phyloP scores from a whole-genome alignment of 2,888 invertebrate genomes.

The Apantesis nais region DNA sequence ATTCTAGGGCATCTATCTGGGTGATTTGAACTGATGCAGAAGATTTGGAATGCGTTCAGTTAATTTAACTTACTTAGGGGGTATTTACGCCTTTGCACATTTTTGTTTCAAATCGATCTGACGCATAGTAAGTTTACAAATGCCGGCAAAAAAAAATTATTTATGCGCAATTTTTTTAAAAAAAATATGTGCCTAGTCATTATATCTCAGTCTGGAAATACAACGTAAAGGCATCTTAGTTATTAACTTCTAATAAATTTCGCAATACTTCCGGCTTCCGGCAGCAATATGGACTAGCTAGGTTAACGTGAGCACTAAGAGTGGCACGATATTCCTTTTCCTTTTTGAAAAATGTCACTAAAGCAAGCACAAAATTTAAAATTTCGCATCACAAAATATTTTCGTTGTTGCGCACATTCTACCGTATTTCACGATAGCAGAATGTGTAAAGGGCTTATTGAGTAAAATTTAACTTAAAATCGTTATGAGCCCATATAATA shows the following conservation, averaged over 20 bases:
- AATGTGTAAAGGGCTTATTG: slow-evolving; percentile 4
- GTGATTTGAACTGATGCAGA: too few species aligned
- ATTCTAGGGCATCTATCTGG: too few species aligned
- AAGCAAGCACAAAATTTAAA: slow-evolving; percentile 39
- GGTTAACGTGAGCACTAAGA: slow-evolving; percentile 43
- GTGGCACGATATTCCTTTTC: slow-evolving; percentile 38
- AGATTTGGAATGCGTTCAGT: too few species aligned
- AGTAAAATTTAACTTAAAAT: slow-evolving; percentile 11
- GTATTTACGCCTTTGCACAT: too few species aligned
- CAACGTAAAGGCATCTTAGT: slow-evolving; percentile 19
- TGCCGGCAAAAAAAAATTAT: too few species aligned
- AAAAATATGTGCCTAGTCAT: background rate
- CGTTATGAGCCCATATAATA: slow-evolving; percentile 10
- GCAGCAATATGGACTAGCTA: slow-evolving; percentile 41
- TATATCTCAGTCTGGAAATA: background rate
- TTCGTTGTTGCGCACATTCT: slow-evolving; percentile 19
- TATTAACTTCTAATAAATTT: slow-evolving; percentile 44
- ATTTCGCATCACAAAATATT: slow-evolving; percentile 33
- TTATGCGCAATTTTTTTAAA: background rate
- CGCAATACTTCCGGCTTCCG: slow-evolving; percentile 28
- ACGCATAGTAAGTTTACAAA: too few species aligned
- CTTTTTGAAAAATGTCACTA: slow-evolving; percentile 48
- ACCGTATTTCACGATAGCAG: slow-evolving; percentile 11
- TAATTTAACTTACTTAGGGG: too few species aligned
- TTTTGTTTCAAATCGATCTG: too few species aligned